Conservation (phyloP, 2,888 invertebrate genomes). For the Parnassius apollo region DNA sequence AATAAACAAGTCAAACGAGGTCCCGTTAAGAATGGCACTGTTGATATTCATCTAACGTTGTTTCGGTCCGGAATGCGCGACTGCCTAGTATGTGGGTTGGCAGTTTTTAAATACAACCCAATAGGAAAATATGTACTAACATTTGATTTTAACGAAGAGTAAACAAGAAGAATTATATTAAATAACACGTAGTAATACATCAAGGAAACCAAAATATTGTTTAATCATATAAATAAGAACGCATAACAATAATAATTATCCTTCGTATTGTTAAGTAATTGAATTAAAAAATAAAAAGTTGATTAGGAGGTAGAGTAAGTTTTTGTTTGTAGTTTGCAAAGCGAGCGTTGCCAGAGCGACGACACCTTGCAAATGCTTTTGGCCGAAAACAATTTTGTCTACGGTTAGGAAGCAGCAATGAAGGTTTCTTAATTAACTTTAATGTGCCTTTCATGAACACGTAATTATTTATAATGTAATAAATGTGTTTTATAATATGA, state of each 20-base stretch:
- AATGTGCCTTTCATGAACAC: background rate
- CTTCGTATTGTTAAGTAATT: too few species aligned
- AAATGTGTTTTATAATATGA: too few species aligned
- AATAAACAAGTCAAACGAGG: slow-evolving; percentile 34
- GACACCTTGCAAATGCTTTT: slow-evolving; percentile 2
- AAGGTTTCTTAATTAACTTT: background rate
- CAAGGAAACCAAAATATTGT: too few species aligned
- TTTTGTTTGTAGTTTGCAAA: slow-evolving; percentile 18
- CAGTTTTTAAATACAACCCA: slow-evolving; percentile 11
- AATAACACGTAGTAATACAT: too few species aligned
- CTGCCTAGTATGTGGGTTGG: slow-evolving; percentile 21
- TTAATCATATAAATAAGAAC: too few species aligned
- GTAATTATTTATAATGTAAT: background rate
- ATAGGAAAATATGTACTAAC: background rate
- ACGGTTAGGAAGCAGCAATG: background rate
- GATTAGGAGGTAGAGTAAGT: background rate
- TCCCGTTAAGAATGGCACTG: slow-evolving; percentile 32
- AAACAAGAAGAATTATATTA: too few species aligned
- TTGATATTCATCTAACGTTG: slow-evolving; percentile 31
- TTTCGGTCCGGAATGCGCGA: slow-evolving; percentile 33
- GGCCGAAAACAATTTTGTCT: background rate
- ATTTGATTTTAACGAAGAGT: background rate
- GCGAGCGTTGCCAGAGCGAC: slow-evolving; percentile 23
- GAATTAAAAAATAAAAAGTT: too few species aligned
- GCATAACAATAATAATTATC: too few species aligned